Percentiles rank a stretch among this genome's conserved stretches.
Evolutionary conservation across 2,113 vertebrate genomes (phyloP).

Genomic region (Leptosomus discolor): DNA sequence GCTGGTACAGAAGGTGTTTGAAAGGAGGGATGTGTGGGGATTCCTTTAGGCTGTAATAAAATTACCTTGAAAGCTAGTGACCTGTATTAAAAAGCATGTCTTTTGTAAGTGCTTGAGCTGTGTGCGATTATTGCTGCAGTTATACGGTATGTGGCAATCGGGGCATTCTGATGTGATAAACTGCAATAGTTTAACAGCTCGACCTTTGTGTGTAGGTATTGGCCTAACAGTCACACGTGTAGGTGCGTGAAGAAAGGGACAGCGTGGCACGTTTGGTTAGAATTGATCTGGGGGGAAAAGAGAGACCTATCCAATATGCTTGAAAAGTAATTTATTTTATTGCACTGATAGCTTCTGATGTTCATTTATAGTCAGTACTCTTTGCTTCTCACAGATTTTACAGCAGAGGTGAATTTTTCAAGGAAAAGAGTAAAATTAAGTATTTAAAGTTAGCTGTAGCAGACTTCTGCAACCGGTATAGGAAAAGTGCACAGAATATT

Average conservation of each 20-base stretch:
- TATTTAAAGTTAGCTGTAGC: background rate
- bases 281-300: background rate
- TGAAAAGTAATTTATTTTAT: conserved; percentile 39
- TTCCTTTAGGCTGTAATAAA: background rate
- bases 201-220: background rate
- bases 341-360: background rate
- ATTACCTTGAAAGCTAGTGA: background rate
- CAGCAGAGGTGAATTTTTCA: background rate
- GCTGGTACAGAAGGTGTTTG: background rate
- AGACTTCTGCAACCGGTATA: background rate
- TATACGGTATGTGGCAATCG: fast-evolving
- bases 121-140: background rate
- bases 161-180: background rate
- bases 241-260: background rate
- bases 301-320: background rate
- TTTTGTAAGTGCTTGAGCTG: background rate
- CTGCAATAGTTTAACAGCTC: background rate
- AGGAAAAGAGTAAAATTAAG: background rate
- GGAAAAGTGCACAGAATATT: conserved; percentile 69
- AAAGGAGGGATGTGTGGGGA: background rate
- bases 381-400: background rate
- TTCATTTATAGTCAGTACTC: background rate
- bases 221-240: background rate
- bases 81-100: background rate
- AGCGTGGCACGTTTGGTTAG: background rate